Evolutionary conservation across 2,113 vertebrate species (phyloP).

Genomic region (Micronisus gabar): DNA sequence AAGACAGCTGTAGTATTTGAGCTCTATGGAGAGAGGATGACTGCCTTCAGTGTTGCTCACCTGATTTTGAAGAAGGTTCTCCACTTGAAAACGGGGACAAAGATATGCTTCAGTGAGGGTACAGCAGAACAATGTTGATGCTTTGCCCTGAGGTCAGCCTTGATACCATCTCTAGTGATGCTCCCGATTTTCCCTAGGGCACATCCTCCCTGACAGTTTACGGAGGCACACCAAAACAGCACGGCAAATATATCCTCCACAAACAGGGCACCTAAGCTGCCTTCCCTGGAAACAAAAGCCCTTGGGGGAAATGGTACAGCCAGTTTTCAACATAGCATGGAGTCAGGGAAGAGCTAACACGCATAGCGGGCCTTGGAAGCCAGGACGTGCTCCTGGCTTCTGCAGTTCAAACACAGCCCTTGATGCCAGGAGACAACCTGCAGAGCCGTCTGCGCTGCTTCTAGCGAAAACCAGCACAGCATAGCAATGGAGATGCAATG

Average conservation of each 20-base stretch:
- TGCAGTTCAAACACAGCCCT: neutral
- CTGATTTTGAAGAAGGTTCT: neutral
- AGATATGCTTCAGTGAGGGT: neutral
- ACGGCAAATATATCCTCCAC: neutral
- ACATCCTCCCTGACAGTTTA: neutral
- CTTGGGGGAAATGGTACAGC: neutral
- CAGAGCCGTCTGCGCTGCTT: neutral
- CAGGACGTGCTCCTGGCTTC: neutral
- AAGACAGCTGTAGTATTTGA: neutral
- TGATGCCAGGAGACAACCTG: neutral
- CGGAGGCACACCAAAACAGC: rapidly evolving
- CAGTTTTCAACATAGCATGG: neutral
- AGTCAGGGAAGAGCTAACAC: neutral
- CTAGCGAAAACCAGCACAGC: neutral
- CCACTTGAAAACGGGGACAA: neutral
- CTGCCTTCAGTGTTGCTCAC: neutral
- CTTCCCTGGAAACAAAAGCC: neutral
- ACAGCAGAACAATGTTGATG: neutral
- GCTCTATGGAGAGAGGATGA: neutral
- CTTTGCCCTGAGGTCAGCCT: neutral
- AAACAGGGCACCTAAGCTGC: neutral
- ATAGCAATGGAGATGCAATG: neutral
- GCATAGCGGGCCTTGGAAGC: neutral
- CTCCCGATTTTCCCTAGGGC: neutral
- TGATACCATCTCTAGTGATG: neutral